phyloP scores from a whole-genome alignment of 2,113 vertebrate genomes.

The Nipponia nippon region DNA sequence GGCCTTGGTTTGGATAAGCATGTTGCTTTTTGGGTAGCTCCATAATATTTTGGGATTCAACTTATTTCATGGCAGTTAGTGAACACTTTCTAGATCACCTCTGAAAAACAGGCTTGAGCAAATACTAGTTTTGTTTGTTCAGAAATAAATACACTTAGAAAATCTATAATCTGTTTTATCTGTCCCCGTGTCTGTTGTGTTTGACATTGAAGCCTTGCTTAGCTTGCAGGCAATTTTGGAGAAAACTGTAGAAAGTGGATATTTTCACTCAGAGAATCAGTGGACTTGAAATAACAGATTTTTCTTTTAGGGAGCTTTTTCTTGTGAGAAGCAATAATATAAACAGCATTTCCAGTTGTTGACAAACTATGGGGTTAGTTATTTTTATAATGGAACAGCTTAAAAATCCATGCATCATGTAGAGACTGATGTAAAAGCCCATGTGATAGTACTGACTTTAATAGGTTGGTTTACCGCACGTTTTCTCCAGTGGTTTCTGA shows the following conservation, averaged over 20 bases:
- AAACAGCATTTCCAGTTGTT: background rate
- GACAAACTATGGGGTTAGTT: background rate
- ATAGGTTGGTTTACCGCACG: background rate
- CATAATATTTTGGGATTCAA: background rate
- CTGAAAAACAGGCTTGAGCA: background rate
- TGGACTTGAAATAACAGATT: background rate
- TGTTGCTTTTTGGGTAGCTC: background rate
- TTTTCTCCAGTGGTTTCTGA: background rate
- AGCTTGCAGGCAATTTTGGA: background rate
- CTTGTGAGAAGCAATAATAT: background rate
- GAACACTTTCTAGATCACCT: background rate
- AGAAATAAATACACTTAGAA: background rate
- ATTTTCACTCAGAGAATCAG: background rate
- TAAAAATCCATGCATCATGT: background rate
- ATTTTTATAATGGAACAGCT: background rate
- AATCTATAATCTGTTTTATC: background rate
- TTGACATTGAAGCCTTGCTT: background rate
- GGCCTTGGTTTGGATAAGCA: background rate
- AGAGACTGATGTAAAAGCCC: background rate
- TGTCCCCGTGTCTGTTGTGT: accelerated
- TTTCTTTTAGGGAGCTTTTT: background rate
- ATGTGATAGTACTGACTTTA: background rate
- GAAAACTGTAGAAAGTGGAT: background rate
- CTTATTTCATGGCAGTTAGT: background rate
- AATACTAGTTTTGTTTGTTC: background rate